Evolutionary conservation across 1,140 invertebrate species (phyloP).

Genomic region (Lethocerus indicus): DNA sequence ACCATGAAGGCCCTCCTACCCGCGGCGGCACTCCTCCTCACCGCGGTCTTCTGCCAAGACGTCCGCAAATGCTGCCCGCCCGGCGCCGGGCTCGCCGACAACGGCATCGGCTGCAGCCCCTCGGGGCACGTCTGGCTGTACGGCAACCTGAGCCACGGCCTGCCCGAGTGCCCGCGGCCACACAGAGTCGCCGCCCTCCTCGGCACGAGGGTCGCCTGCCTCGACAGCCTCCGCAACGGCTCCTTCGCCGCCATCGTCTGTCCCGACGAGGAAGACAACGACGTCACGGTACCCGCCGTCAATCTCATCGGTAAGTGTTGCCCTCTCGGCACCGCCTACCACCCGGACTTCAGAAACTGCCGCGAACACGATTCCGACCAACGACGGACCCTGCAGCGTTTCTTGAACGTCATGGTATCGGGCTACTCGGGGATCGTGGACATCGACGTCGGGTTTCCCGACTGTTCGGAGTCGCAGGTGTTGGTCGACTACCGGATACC

Average conservation of each 20-base stretch:
- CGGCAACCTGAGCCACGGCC: constrained; percentile 1
- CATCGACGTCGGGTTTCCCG: constrained; percentile 8
- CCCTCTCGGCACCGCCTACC: constrained; percentile 8
- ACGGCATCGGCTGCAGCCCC: not conserved
- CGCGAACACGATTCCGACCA: constrained; percentile 1
- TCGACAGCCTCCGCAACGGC: constrained; percentile 7
- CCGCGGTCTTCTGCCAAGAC: not conserved
- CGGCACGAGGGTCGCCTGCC: constrained; percentile 3
- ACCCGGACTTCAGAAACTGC: constrained; percentile 9
- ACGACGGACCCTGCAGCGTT: not conserved
- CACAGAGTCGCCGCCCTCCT: constrained; percentile 1
- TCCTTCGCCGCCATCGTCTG: constrained; percentile 5
- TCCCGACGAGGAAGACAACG: not conserved
- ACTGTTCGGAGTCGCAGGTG: constrained; percentile 7
- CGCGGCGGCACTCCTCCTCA: constrained; percentile 5
- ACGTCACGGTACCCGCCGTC: constrained; percentile 9
- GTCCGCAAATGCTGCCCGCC: constrained; percentile 12
- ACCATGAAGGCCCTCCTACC: constrained; percentile 1
- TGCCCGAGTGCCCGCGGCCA: constrained; percentile 1
- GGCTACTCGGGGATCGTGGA: constrained; percentile 7
- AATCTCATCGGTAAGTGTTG: constrained; percentile 14
- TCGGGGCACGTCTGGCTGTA: constrained; percentile 6
- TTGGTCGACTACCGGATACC: constrained; percentile 10
- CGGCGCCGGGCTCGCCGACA: constrained; percentile 2
- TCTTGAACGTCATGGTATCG: constrained; percentile 10